Conservation (phyloP, 2,797 vertebrate species). For the Mergus octosetaceus region DNA sequence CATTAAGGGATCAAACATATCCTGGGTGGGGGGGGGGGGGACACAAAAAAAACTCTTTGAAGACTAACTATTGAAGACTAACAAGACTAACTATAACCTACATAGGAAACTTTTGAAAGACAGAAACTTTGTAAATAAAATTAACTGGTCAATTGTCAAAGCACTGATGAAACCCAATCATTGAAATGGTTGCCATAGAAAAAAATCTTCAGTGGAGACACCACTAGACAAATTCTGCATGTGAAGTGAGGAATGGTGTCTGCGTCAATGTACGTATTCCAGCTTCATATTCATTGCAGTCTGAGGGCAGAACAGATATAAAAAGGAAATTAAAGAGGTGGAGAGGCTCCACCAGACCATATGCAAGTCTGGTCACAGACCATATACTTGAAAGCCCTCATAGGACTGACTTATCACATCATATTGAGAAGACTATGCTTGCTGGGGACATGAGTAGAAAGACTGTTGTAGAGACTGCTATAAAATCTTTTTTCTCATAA, state of each 20-base stretch:
- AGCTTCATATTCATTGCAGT: neutral
- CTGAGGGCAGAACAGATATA: neutral
- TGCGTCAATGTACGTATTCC: neutral
- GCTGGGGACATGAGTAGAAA: neutral
- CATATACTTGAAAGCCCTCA: neutral
- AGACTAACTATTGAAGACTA: neutral
- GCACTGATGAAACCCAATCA: neutral
- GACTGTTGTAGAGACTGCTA: neutral
- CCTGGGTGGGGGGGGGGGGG: neutral
- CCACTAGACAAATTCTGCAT: neutral
- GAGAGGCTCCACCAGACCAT: neutral
- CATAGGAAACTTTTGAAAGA: neutral
- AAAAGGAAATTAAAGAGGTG: slow-evolving; percentile 22
- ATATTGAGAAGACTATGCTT: neutral
- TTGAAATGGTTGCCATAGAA: neutral
- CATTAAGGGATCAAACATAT: neutral
- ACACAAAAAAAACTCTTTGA: no score
- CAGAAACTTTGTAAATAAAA: neutral
- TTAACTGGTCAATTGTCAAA: neutral
- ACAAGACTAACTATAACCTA: neutral
- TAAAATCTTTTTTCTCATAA: slow-evolving; percentile 1
- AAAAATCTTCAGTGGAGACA: neutral
- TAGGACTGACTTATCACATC: neutral
- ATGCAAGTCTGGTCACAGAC: slow-evolving; percentile 18
- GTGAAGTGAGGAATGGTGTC: neutral